Base-by-base conservation (phyloP, 1,140 invertebrate species). In the Leptoteleia sp. region DNA sequence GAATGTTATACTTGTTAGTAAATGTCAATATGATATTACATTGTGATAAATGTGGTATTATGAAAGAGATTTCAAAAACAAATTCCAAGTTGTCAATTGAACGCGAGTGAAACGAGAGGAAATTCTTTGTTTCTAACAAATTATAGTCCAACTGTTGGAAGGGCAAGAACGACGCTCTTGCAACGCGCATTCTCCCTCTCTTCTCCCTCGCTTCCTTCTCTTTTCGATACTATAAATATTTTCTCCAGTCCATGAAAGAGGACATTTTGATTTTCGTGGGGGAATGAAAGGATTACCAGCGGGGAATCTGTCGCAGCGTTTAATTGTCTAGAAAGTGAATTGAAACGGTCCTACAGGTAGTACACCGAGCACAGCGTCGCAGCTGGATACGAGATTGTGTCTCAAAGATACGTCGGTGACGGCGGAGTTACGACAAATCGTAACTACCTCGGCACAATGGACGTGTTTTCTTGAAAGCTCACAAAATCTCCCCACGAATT, bases 151-250 rank as follows among this genome's bases (percentile, higher is more conserved):
- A 31, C 45, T 48, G 1, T 16, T 9, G 27, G 6, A 16, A 33
- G 37, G 11, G 12, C 11, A 15, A 8, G 4, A 19, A 48, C 29
- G 78, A 76, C 67, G 73, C 70, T 70, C 79, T 61, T 64, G 45
- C 55, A 42, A 72, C 50, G 19, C 38, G 12, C 9, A 4, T 25
- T 62, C 37, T 38, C 6, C 22, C 9, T n/a, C n/a, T n/a, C n/a
- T n/a, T n/a, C n/a, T n/a, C n/a, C n/a, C n/a, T n/a, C n/a, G n/a
- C n/a, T n/a, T n/a, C n/a, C 19, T 16, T 19, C 31, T 25, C n/a
- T 27, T 42, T 47, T n/a, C n/a, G n/a, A n/a, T 65, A 75, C 33
- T 71, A 78, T 79, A 84, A 84, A 84, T 84, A 84, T 84, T 84
- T 82, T 82, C 81, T 81, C 42, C 48, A 13, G 11, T 40, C 45